Evolutionary conservation across 2,888 invertebrate genomes (phyloP).

Genomic region (Macrosiphum euphorbiae): DNA sequence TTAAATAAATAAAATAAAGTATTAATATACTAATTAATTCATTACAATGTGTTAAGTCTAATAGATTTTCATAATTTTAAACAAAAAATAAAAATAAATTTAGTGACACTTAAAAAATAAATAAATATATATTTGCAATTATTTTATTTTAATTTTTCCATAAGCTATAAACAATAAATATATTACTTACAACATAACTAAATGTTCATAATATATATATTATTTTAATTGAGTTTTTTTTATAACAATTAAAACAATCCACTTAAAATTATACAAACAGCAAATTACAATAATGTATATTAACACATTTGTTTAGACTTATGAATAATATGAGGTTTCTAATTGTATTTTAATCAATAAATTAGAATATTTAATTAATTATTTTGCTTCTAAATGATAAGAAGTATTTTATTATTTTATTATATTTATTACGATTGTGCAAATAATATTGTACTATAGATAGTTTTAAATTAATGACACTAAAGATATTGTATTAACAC

Average conservation of each 20-base stretch:
- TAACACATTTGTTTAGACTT: background rate
- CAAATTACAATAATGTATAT: background rate
- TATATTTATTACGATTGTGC: no score
- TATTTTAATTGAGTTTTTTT: background rate
- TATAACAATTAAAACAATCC: background rate
- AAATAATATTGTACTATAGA: background rate
- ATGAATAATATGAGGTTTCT: background rate
- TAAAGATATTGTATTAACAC: background rate
- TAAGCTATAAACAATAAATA: background rate
- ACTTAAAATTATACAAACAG: background rate
- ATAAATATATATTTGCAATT: background rate
- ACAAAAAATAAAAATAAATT: background rate
- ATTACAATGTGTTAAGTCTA: background rate
- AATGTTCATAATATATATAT: background rate
- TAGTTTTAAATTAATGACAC: background rate
- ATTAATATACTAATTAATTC: background rate
- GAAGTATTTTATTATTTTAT: background rate
- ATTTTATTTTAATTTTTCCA: background rate
- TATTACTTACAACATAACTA: background rate
- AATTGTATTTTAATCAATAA: background rate
- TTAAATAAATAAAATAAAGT: background rate
- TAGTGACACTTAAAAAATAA: background rate
- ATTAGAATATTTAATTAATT: background rate
- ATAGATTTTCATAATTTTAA: background rate
- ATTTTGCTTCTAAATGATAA: no score